These are phyloP conservation scores for Psettodes erumei DNA, from an alignment of 2,113 vertebrate species.

Conservation along the genomic window DNA sequence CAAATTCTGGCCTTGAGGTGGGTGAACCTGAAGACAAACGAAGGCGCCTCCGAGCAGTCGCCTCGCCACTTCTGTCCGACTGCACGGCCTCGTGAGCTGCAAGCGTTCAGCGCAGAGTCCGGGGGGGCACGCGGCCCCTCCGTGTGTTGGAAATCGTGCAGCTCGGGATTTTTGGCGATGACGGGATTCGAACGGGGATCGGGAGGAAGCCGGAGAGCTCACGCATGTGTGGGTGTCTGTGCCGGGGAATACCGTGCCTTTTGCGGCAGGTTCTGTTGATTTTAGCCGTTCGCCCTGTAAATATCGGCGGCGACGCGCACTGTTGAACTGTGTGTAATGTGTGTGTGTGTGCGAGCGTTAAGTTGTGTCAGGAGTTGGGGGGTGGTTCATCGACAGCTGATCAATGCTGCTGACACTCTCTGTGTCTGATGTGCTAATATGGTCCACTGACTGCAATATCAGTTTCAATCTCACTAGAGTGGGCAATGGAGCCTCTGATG, in stretches of 20 bases:
- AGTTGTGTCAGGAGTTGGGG: constrained; percentile 27
- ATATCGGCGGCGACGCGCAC: constrained; percentile 34
- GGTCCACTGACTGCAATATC: constrained; percentile 72
- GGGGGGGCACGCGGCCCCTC: too few relatives aligned
- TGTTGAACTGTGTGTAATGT: constrained; percentile 42
- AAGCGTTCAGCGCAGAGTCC: constrained; percentile 28
- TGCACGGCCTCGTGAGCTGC: not conserved
- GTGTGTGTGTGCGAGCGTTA: constrained; percentile 26
- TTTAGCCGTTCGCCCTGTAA: constrained; percentile 45
- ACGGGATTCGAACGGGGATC: constrained; percentile 54
- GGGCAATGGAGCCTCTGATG: constrained; percentile 22
- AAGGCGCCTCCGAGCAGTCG: not conserved
- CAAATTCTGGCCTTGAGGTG: not conserved
- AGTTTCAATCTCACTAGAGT: constrained; percentile 65
- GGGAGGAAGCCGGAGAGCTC: constrained; percentile 43
- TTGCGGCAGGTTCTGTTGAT: constrained; percentile 40
- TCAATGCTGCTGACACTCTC: constrained; percentile 68
- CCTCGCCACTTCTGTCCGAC: constrained; percentile 3
- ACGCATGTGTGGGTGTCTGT: constrained; percentile 40
- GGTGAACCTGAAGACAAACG: constrained; percentile 10
- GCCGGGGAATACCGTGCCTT: constrained; percentile 40
- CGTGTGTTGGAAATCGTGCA: constrained; percentile 53
- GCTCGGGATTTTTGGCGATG: constrained; percentile 51
- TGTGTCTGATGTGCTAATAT: constrained; percentile 69
- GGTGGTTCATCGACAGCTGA: constrained; percentile 70